Conservation (phyloP, 2,797 vertebrate genomes). For the Galagoides demidoff region DNA sequence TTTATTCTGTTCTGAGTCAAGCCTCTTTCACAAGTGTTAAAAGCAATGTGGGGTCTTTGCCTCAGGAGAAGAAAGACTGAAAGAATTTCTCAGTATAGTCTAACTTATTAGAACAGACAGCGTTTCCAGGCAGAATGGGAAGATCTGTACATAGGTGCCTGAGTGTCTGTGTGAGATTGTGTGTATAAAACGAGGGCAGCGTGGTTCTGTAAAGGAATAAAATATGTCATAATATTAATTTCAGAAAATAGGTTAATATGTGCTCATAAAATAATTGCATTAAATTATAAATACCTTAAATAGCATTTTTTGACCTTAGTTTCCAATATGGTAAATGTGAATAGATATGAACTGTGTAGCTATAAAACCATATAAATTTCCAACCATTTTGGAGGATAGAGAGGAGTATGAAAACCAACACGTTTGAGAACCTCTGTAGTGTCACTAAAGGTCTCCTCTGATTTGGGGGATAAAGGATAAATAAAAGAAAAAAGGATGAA, state of each 20-base stretch:
- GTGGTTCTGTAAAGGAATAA: background rate
- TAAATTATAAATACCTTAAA: background rate
- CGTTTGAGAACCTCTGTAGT: background rate
- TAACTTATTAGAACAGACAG: background rate
- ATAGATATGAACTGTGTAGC: background rate
- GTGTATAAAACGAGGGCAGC: background rate
- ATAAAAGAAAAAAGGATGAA: background rate
- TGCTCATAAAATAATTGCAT: background rate
- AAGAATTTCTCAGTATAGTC: background rate
- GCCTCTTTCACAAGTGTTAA: background rate
- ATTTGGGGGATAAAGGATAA: background rate
- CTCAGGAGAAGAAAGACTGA: background rate
- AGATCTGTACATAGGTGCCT: background rate
- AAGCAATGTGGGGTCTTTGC: background rate
- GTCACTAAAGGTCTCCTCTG: background rate
- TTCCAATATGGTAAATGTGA: background rate
- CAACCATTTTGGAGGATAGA: background rate
- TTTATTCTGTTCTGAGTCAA: background rate
- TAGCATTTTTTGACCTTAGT: background rate
- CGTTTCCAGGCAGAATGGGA: background rate
- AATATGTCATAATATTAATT: background rate
- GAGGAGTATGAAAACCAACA: background rate
- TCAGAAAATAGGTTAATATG: background rate
- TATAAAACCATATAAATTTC: background rate
- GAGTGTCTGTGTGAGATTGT: background rate